Evolutionary conservation across 2,888 invertebrate genomes (phyloP).

Genomic region (Dasypolia templi): DNA sequence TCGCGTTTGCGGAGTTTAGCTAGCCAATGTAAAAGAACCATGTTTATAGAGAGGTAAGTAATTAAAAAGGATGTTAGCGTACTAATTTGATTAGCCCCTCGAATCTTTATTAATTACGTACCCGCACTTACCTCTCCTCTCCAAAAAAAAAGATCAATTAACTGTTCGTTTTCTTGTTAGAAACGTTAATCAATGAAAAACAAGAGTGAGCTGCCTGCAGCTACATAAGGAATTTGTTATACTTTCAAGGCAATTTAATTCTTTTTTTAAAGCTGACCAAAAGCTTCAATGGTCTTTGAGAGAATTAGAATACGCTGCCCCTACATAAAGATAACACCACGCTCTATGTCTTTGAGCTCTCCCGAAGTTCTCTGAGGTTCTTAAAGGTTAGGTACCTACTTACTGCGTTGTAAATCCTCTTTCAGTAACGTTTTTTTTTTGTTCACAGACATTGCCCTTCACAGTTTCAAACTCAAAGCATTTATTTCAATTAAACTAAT

Average conservation of each 20-base stretch:
- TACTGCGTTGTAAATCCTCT: not conserved
- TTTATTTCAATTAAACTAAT: not conserved
- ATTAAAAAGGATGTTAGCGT: not conserved
- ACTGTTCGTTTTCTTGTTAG: not conserved
- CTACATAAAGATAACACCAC: constrained; percentile 8
- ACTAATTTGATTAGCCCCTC: not conserved
- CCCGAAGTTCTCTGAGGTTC: not conserved
- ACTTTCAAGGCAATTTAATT: not conserved
- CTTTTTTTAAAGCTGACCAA: constrained; percentile 8
- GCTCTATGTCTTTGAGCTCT: not conserved
- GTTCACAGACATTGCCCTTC: not conserved
- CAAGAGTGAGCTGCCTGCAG: constrained; percentile 1
- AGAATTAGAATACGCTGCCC: not conserved
- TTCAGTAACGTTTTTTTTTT: not conserved
- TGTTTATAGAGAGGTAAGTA: not conserved
- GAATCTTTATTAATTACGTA: not conserved
- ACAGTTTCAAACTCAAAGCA: not conserved
- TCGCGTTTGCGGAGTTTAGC: too few relatives aligned
- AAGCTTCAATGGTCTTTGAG: not conserved
- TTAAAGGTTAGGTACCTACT: not conserved
- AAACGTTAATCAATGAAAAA: constrained; percentile 12
- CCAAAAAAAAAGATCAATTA: not conserved
- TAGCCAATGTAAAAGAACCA: too few relatives aligned
- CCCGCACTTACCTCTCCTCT: not conserved
- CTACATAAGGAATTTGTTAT: not conserved